A percentile compares a stretch with the other conserved stretches of the same genome.
Evolutionary conservation across 2,113 vertebrate species (phyloP).

Genomic region (Corythornis cristatus): DNA sequence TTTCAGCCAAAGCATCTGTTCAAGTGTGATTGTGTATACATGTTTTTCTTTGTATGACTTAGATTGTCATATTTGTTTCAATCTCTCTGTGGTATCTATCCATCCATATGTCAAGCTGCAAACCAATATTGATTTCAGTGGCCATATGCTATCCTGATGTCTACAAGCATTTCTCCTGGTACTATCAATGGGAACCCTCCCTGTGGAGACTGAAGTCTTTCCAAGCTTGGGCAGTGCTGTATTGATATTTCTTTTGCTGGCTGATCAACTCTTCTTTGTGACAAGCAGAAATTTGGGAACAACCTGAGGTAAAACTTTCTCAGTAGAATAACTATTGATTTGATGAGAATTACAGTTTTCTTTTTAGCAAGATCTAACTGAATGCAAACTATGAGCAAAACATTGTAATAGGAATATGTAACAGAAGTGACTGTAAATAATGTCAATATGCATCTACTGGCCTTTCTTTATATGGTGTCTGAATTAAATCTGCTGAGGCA

Average conservation of each 20-base stretch:
- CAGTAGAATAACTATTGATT: not conserved
- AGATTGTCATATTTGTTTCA: constrained; percentile 36
- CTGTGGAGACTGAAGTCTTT: not conserved
- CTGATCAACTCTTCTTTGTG: not conserved
- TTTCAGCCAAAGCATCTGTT: constrained; percentile 76
- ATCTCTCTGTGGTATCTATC: constrained; percentile 34
- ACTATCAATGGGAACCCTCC: not conserved
- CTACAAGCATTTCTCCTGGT: constrained; percentile 21
- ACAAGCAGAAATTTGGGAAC: not conserved
- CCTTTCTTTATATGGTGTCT: fast-evolving
- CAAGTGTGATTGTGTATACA: constrained; percentile 35
- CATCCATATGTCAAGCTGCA: constrained; percentile 43
- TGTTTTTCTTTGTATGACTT: constrained; percentile 20
- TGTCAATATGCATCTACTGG: not conserved
- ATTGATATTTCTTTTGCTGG: not conserved
- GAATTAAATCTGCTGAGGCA: not conserved
- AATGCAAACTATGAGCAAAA: not conserved
- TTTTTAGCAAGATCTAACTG: not conserved
- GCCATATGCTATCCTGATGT: constrained; percentile 40
- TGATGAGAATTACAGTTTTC: not conserved
- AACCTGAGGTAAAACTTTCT: not conserved
- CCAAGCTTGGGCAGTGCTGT: not conserved
- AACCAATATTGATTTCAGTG: constrained; percentile 49
- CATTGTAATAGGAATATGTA: not conserved
- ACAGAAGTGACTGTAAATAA: not conserved